Conservation (phyloP, 2,888 invertebrate species). For the Diplazon laetatorius region DNA sequence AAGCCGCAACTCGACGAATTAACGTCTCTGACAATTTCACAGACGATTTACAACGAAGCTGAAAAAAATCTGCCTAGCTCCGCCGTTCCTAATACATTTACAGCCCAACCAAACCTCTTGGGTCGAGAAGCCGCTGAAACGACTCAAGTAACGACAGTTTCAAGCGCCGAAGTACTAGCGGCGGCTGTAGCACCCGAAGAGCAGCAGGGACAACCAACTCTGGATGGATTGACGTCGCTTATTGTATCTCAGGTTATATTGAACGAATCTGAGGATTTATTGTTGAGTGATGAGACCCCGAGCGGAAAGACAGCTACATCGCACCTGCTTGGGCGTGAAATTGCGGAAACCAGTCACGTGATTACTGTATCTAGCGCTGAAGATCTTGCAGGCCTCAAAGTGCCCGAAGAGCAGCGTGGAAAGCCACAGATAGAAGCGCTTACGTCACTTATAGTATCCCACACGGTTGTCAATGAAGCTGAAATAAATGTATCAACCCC, state of each 20-base stretch:
- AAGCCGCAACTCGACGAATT: slow-evolving; percentile 66
- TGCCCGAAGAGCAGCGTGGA: slow-evolving; percentile 67
- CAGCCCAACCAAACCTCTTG: slow-evolving; percentile 68
- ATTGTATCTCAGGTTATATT: slow-evolving; percentile 69
- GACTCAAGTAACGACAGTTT: slow-evolving; percentile 73
- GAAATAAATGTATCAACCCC: slow-evolving; percentile 65
- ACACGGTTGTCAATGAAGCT: slow-evolving; percentile 70
- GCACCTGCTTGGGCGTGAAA: slow-evolving; percentile 73
- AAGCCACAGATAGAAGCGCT: slow-evolving; percentile 73
- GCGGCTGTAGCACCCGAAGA: slow-evolving; percentile 59
- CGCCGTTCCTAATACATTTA: slow-evolving; percentile 58
- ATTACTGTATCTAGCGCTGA: slow-evolving; percentile 65
- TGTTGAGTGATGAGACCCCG: slow-evolving; percentile 62
- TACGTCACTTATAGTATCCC: slow-evolving; percentile 69
- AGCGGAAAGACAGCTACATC: slow-evolving; percentile 67
- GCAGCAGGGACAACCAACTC: slow-evolving; percentile 61
- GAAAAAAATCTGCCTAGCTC: slow-evolving; percentile 62
- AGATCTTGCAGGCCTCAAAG: slow-evolving; percentile 71
- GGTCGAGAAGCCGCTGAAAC: slow-evolving; percentile 80
- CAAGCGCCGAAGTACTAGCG: slow-evolving; percentile 66
- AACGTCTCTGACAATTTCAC: slow-evolving; percentile 67
- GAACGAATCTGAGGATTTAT: slow-evolving; percentile 69
- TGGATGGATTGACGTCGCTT: slow-evolving; percentile 68
- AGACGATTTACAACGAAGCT: slow-evolving; percentile 67
- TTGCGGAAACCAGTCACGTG: slow-evolving; percentile 79